These are phyloP conservation scores for Phocoena phocoena DNA, from an alignment of 2,113 vertebrate genomes.

Conservation along the genomic window DNA sequence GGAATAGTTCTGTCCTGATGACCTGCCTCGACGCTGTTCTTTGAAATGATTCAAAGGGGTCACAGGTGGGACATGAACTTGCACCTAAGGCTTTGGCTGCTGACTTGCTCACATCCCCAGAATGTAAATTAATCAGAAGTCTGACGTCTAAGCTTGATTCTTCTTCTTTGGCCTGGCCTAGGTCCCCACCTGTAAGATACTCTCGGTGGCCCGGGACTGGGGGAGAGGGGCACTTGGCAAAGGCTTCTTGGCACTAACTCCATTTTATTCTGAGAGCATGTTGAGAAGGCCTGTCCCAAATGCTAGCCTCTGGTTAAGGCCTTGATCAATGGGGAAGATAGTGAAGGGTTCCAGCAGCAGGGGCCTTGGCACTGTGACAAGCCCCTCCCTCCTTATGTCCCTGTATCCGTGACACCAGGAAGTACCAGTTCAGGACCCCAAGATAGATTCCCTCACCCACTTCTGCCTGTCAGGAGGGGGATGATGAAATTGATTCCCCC, in stretches of 20 bases:
- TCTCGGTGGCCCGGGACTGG: fast-evolving
- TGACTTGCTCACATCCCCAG: fast-evolving
- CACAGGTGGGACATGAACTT: neutral
- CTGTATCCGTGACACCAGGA: neutral
- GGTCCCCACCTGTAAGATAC: neutral
- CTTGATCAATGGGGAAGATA: neutral
- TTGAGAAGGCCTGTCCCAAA: neutral
- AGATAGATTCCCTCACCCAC: too few species aligned
- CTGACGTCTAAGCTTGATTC: neutral
- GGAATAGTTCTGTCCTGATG: neutral
- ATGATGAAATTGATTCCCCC: neutral
- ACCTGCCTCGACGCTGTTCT: fast-evolving
- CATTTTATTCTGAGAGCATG: neutral
- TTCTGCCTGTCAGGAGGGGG: neutral
- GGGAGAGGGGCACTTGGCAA: neutral
- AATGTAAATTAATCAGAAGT: neutral
- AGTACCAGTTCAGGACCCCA: neutral
- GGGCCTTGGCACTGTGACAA: neutral
- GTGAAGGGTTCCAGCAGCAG: neutral
- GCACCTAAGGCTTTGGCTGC: neutral
- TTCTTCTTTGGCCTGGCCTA: neutral
- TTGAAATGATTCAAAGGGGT: neutral
- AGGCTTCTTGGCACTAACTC: neutral
- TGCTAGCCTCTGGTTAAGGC: neutral
- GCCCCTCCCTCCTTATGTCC: neutral